Base-by-base conservation (phyloP, 2,888 invertebrate genomes). In the Brachycybe producta region DNA sequence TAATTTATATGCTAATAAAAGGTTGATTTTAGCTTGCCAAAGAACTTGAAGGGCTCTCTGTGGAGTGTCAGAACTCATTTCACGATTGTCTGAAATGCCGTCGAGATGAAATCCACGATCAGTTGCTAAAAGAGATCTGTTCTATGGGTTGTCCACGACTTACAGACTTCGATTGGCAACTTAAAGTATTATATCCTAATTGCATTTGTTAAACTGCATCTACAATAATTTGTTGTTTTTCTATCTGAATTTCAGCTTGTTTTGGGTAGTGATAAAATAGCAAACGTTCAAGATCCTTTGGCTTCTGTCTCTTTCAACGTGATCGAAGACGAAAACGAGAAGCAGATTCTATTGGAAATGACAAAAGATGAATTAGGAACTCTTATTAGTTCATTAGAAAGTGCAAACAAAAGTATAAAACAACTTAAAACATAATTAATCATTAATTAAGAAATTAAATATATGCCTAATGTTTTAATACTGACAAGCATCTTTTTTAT, bases 121-220 rank as follows among this genome's bases (percentile, higher is more conserved):
- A 59, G 36, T 52, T 63, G 7, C 38, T 60, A 15, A 51, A 56
- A 21, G 57, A 61, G 27, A 61, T 62, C 15, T 58, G 59, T 42
- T 55, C 54, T 7, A 59, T 63, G 30, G 62, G 63, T 24, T 58
- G 61, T 30, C 55, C 58, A 38, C 54, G 59, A 2, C 53, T 65
- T 15, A 52, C 53, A 21, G 64, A 65, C 55, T 65, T 65, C 59
- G 64, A 64, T 53, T 65, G 65, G 65, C 61, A 64, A 52, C 51
- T 64, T 11, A 64, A 65, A 58, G 64, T 64, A 27, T 21, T 40
- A 19, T 26, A 19, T 19, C 5, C 23, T 11, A 13, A 21, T 47
- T 3, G 17, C 13, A 5, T 35, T 17, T 32, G 19, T 23, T 35
- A 19, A 4, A n/a, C 23, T 5, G 41, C 28, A 19, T 27, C 4